Conservation (phyloP, 2,888 invertebrate species). For the Ophion costatus region DNA sequence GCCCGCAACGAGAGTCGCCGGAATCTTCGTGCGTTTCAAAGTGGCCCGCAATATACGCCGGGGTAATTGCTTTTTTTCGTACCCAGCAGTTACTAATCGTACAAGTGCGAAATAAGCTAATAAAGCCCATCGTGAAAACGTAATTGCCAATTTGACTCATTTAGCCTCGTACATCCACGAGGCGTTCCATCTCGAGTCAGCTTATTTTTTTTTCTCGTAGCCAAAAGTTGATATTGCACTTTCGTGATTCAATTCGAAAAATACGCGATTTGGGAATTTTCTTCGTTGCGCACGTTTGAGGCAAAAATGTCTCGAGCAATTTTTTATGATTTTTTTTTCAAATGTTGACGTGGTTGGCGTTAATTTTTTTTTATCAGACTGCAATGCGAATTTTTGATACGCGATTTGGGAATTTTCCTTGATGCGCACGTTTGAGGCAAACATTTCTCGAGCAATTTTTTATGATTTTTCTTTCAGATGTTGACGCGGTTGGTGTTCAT, state of each 20-base stretch:
- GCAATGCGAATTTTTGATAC: too few species aligned
- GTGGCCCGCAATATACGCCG: constrained; percentile 15
- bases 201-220: neutral
- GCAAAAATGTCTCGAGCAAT: neutral
- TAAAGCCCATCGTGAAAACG: constrained; percentile 48
- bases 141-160: constrained; percentile 55
- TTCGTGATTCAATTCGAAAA: neutral
- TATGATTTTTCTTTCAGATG: neutral
- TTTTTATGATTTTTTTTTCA: neutral
- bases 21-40: constrained; percentile 41
- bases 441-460: neutral
- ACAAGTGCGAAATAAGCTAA: constrained; percentile 47
- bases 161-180: neutral
- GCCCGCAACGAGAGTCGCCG: constrained; percentile 23
- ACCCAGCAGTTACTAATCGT: constrained; percentile 30
- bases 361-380: too few species aligned
- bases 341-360: too few species aligned
- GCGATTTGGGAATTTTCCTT: too few species aligned
- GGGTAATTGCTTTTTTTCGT: constrained; percentile 15
- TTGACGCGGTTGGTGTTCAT: too few species aligned
- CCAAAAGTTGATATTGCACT: neutral
- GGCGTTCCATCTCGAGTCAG: neutral
- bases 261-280: too few species aligned
- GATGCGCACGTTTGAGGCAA: too few species aligned
- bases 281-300: too few species aligned